Conservation (phyloP, 2,113 vertebrate species). For the Triplophysa tibetana region DNA sequence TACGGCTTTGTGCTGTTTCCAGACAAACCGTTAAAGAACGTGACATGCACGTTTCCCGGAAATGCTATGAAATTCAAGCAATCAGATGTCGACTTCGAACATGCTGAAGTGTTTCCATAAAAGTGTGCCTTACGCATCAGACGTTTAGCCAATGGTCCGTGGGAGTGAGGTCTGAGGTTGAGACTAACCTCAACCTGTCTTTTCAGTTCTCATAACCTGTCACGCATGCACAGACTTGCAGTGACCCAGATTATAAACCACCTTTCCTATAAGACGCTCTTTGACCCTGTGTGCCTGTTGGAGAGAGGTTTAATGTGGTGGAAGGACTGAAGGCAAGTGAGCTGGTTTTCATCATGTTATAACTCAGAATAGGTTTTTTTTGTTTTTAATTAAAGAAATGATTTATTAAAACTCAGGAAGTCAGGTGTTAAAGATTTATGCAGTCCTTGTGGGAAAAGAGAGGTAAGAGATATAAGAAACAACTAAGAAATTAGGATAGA, state of each 20-base stretch:
- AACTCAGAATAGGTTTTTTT: not conserved
- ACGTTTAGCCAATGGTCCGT: no score
- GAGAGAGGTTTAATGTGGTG: not conserved
- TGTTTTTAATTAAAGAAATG: not conserved
- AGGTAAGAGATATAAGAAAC: no score
- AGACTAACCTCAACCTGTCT: not conserved
- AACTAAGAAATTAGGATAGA: no score
- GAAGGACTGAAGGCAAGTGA: not conserved
- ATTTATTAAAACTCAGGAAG: conserved; percentile 38
- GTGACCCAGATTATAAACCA: conserved; percentile 27
- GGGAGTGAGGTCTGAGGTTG: no score
- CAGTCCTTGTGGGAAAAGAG: no score
- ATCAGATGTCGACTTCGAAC: no score
- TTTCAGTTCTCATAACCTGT: conserved; percentile 20
- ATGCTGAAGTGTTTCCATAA: no score
- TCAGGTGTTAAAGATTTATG: not conserved
- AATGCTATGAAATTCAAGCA: no score
- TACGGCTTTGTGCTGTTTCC: no score
- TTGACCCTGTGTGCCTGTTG: not conserved
- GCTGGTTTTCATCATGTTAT: conserved; percentile 20
- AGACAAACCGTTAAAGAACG: no score
- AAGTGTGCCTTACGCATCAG: no score
- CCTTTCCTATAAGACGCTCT: not conserved
- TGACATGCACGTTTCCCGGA: no score
- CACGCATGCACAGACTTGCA: conserved; percentile 15